Base-by-base conservation (phyloP, 2,113 vertebrate genomes). In the Rhabdomys dilectus region DNA sequence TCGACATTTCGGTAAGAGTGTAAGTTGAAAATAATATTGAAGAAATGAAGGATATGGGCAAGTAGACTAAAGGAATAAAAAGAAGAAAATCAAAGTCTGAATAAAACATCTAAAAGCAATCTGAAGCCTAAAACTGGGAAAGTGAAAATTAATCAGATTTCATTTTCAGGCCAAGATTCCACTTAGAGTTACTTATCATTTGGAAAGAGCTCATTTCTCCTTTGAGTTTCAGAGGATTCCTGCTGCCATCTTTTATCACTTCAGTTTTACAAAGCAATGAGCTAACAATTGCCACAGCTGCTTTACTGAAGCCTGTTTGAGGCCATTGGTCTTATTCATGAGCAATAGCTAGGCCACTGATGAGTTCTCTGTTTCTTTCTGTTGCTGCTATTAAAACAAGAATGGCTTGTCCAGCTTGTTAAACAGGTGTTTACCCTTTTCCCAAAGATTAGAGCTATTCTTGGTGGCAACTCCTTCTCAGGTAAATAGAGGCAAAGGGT, bases 381-480 rank as follows among this genome's bases (percentile, higher is more conserved):
- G 88, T 97, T 87, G 1, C 2, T 95, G 96, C 81, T 53, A 0
- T 31, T 96, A 90, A 91, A 96, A 97, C 84, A 96, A 93, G 70
- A 87, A 96, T 45, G 98, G 6, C 42, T 77, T 70, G 13, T 56
- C 22, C 36, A 95, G 87, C 75, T 82, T 98, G 95, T 90, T 97
- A 73, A 96, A 96, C 95, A 94, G 95, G 64, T 88, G 81, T 97
- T 97, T 95, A 70, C 88, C 96, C 91, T 95, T 45, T n/a, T 96
- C 93, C 95, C 94, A 98, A 96, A 97, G 78, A 98, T 92, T 86
- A 88, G 98, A 94, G 75, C 92, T 78, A 96, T 96, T 96, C 93
- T 94, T 86, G 90, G 94, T 89, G 94, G 96, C 93, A 81, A 93
- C 96, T 97, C 97, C 95, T 97, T 97, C 94, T 95, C 96, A 97